These are phyloP conservation scores for Nannobrachium achirus DNA, from an alignment of 2,113 vertebrate species.

Conservation along the genomic window DNA sequence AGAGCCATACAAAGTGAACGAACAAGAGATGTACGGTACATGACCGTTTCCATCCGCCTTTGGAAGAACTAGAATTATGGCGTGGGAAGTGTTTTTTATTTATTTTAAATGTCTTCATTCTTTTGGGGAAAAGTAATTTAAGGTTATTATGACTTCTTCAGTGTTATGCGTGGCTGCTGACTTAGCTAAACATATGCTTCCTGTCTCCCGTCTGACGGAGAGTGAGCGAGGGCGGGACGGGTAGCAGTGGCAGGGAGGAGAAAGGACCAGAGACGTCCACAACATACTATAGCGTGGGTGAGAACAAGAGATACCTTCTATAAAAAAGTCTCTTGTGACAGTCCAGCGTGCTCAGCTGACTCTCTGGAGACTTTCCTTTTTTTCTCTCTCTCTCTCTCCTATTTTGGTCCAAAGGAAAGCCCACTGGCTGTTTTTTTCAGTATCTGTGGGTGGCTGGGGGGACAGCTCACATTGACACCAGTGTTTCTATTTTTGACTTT, in stretches of 20 bases:
- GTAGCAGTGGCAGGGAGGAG: too few species aligned
- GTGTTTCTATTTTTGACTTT: background rate
- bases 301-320: conserved; percentile 57
- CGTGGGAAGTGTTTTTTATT: too few species aligned
- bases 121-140: background rate
- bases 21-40: too few species aligned
- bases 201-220: conserved; percentile 16
- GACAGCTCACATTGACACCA: background rate
- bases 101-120: too few species aligned
- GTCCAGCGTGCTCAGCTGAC: conserved; percentile 65
- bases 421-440: conserved; percentile 4
- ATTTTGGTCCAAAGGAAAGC: conserved; percentile 25
- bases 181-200: conserved; percentile 50
- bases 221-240: too few species aligned
- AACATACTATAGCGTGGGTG: conserved; percentile 3
- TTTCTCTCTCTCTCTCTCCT: conserved; percentile 7
- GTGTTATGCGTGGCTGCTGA: conserved; percentile 41
- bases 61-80: too few species aligned
- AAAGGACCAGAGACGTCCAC: too few species aligned
- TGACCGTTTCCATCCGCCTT: too few species aligned
- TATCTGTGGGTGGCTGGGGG: background rate
- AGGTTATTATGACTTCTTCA: conserved; percentile 55
- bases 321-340: conserved; percentile 71
- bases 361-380: conserved; percentile 53
- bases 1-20: too few species aligned